Evolutionary conservation across 2,113 vertebrate genomes (phyloP), one percentile per base, ranked within the genome.

Genomic region (Clinocottus analis): DNA sequence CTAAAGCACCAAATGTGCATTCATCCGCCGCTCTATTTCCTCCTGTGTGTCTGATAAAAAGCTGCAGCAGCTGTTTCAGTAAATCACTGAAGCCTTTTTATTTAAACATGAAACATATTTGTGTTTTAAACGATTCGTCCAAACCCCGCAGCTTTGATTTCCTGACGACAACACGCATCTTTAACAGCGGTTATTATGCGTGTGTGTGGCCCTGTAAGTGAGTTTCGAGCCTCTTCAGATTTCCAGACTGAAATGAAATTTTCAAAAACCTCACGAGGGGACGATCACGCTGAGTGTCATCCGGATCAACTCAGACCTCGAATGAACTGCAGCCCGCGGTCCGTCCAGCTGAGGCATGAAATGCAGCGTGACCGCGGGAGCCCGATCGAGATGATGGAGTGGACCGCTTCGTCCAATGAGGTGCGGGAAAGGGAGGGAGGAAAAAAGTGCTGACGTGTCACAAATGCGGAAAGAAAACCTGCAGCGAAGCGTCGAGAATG

Each of bases 271-370:
- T 10, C 7, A 43, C 3, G 33, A 41, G 3, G 1, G 29, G 16
- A 0, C 12, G 14, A 14, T 43, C 41, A 14, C 4, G 14, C 10
- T 3, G 13, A 43, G 41, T 1, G 6, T 45, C 43, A 45, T 45
- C 43, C 14, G 43, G 43, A 45, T 17, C 43, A 43, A 43, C 25
- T 21, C n/a, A 31, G 39, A 61, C 19, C 17, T 55, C 2, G 7
- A 12, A 35, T n/a, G 55, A 53, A 12, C 11, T 9, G 43, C 62
- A 6, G 31, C 53, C 53, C 53, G 43, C 27, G 3, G 23, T 59
- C 51, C 35, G 9, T 43, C 19, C 75, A 33, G 60, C 65, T 47
- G 75, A 82, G 65, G 39, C 65, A 14, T 77, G 71, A 79, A 79
- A 82, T 23, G 63, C 43, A 7, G 33, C 8, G 69, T 3, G 70